Evolutionary conservation across 2,113 vertebrate genomes (phyloP).

Genomic region (Oncorhynchus mykiss): DNA sequence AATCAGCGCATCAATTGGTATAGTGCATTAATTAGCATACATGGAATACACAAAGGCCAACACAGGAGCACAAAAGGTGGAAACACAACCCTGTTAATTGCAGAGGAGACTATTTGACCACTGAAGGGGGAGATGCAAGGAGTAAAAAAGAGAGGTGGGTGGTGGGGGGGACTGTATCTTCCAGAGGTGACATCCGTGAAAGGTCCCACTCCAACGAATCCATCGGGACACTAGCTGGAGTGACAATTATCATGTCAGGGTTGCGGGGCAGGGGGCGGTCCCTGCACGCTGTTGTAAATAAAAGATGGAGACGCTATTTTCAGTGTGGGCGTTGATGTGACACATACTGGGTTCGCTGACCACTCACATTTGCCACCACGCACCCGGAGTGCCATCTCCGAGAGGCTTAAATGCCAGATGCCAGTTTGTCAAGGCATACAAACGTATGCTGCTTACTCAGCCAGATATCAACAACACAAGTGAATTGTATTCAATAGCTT

Average conservation of each 20-base stretch:
- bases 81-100: not conserved
- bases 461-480: not conserved
- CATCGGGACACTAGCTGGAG: not conserved
- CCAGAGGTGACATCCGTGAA: not conserved
- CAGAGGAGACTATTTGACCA: not conserved
- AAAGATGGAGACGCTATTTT: not conserved
- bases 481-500: not conserved
- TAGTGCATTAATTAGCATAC: not conserved
- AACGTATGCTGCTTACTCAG: not conserved
- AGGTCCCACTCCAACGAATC: not conserved
- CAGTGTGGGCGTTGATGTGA: too few species aligned
- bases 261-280: not conserved
- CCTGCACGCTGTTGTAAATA: not conserved
- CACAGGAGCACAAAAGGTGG: not conserved
- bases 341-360: too few species aligned
- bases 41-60: not conserved
- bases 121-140: not conserved
- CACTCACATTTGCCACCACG: too few species aligned
- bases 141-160: too few species aligned
- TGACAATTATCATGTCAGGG: not conserved
- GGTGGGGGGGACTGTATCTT: too few species aligned
- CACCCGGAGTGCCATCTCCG: too few species aligned
- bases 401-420: not conserved
- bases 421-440: not conserved
- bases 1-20: not conserved